Percentiles rank a stretch among this genome's conserved stretches.
phyloP scores from a whole-genome alignment of 2,888 invertebrate genomes.

The Tetrapedia diversipes region DNA sequence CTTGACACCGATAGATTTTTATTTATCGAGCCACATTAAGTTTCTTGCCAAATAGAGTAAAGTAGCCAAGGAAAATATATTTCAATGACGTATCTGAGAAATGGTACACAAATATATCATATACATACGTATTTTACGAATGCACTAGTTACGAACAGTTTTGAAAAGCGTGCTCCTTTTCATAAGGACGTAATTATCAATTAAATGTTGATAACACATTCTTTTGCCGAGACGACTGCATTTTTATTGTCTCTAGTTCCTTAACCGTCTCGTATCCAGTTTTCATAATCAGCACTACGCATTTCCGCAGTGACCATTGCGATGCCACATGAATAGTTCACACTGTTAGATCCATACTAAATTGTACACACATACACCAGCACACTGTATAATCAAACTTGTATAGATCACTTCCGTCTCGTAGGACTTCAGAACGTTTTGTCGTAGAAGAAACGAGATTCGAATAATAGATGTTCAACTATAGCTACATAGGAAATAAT shows the following conservation, averaged over 20 bases:
- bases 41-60: too few relatives aligned
- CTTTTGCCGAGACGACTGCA: background rate
- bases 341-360: constrained; percentile 10
- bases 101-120: too few relatives aligned
- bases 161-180: background rate
- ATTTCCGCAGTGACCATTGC: constrained; percentile 7
- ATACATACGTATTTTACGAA: background rate
- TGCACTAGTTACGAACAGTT: too few relatives aligned
- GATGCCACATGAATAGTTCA: constrained; percentile 6
- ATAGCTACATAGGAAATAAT: background rate
- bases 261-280: background rate
- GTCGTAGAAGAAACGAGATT: background rate
- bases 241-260: background rate
- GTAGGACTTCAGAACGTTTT: background rate
- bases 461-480: background rate
- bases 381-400: background rate
- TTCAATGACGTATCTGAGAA: too few relatives aligned
- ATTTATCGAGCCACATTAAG: too few relatives aligned
- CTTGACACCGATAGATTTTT: too few relatives aligned
- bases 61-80: too few relatives aligned
- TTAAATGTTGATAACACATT: background rate
- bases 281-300: background rate
- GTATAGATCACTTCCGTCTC: constrained; percentile 2
- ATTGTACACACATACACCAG: background rate
- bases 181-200: background rate